Base-by-base conservation (phyloP, 1,140 invertebrate genomes). In the Lysiphlebus fabarum region DNA sequence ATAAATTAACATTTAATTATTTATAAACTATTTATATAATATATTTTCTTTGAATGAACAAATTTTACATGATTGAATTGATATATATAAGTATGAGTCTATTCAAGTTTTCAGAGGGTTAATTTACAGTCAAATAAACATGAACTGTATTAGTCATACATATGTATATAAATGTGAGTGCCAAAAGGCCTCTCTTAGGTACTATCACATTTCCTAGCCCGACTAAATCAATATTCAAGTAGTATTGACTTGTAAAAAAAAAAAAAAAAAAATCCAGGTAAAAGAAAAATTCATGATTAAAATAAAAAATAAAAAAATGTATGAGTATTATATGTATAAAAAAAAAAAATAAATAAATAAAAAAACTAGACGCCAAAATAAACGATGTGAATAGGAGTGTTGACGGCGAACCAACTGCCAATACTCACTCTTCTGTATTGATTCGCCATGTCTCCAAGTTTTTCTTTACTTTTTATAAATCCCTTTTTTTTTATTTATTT, bases 41-140 rank as follows among this genome's bases (percentile, higher is more conserved):
- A n/a, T n/a, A n/a, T n/a, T n/a, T n/a, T n/a, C n/a, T n/a, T n/a
- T n/a, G 17, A 26, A 26, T 26, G 17, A 26, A 26, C 17, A 26
- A 26, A 26, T 26, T 4, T 4, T 26, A 26, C 17, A 34, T 7
- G 34, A 48, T 4, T 37, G 54, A 61, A 45, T 37, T 34, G 54
- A 45, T 33, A 44, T 45, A 41, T 50, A 38, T 45, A 59, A 56
- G 58, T 53, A 54, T 58, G 53, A 56, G 51, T 58, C 65, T 63
- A 70, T 70, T 70, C 70, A 70, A 72, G 70, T 65, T 70, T 72
- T 56, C 65, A 62, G 70, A 69, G 66, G 66, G 67, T 67, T 66
- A 70, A 72, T 72, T 70, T 72, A 65, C 67, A 70, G 67, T 69
- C 65, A 69, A 72, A 72, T 72, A 67, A 65, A 70, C 66, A 68